phyloP scores from a whole-genome alignment of 1,140 invertebrate genomes.

The Drosophila rufa region DNA sequence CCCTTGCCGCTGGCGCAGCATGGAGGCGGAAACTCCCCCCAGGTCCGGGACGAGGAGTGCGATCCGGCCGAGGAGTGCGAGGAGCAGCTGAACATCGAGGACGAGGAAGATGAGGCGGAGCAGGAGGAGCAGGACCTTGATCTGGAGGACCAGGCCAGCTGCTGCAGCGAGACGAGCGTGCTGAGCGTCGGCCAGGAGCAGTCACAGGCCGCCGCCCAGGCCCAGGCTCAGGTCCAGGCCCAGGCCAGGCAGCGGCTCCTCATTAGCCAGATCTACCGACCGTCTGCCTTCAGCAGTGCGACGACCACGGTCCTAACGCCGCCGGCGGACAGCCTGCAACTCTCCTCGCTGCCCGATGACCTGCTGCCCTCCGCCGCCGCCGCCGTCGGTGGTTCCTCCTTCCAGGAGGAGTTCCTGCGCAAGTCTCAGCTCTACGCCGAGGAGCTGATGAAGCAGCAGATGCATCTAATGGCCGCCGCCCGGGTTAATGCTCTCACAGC shows the following conservation, averaged over 20 bases:
- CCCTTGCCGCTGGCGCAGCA: conserved; percentile 64
- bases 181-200: conserved; percentile 89
- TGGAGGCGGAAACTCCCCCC: conserved; percentile 65
- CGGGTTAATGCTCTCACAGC: conserved; percentile 72
- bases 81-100: conserved; percentile 64
- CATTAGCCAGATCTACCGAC: conserved; percentile 67
- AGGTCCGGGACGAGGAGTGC: conserved; percentile 44
- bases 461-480: conserved; percentile 84
- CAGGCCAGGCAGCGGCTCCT: conserved; percentile 63
- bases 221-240: conserved; percentile 45
- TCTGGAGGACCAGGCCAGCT: conserved; percentile 76
- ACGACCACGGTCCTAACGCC: conserved; percentile 42
- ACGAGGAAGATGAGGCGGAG: conserved; percentile 48
- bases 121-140: conserved; percentile 41
- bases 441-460: conserved; percentile 85
- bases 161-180: conserved; percentile 89
- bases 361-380: conserved; percentile 8
- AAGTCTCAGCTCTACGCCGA: conserved; percentile 85
- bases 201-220: conserved; percentile 55
- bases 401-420: conserved; percentile 83
- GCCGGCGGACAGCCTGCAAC: conserved; percentile 2
- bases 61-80: conserved; percentile 46
- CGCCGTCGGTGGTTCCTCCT: conserved; percentile 44
- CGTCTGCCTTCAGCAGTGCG: conserved; percentile 76
- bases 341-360: conserved; percentile 2